These are phyloP conservation scores for Sesamia inferens DNA, from an alignment of 2,888 invertebrate genomes.

Conservation along the genomic window DNA sequence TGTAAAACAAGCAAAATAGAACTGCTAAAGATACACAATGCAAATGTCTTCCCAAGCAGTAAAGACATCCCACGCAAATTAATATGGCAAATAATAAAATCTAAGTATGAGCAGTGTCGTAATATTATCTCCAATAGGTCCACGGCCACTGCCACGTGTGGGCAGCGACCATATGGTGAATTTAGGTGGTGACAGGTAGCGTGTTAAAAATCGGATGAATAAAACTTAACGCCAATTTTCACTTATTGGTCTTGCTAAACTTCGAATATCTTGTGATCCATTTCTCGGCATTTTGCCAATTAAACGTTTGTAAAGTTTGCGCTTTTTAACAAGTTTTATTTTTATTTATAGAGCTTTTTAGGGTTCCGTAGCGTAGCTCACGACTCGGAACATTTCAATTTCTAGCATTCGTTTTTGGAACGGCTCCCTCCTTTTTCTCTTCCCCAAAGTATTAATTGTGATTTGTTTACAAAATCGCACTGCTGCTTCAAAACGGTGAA, in stretches of 20 bases:
- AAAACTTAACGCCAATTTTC: conserved; percentile 51
- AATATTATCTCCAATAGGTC: conserved; percentile 60
- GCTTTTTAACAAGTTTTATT: conserved; percentile 9
- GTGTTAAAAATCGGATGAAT: conserved; percentile 32
- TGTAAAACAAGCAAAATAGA: neutral
- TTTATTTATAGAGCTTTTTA: neutral
- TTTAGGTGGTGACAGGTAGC: conserved; percentile 45
- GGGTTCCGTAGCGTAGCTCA: too few relatives aligned
- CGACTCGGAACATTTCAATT: too few relatives aligned
- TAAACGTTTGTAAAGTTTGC: conserved; percentile 14
- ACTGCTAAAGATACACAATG: conserved; percentile 9
- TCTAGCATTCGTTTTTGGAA: too few relatives aligned
- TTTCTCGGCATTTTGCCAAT: conserved; percentile 41
- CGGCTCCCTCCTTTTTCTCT: too few relatives aligned
- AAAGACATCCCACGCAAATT: conserved; percentile 45
- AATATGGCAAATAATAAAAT: conserved; percentile 61
- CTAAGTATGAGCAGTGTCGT: conserved; percentile 57
- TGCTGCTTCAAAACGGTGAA: too few relatives aligned
- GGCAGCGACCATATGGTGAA: conserved; percentile 70
- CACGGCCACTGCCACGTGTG: conserved; percentile 66
- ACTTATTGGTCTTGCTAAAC: conserved; percentile 34
- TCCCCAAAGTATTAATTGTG: too few relatives aligned
- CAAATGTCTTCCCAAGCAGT: conserved; percentile 27
- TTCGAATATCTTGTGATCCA: neutral
- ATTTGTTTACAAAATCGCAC: too few relatives aligned